Base-by-base conservation (phyloP, 2,888 invertebrate genomes). In the Xanthia icteritia region DNA sequence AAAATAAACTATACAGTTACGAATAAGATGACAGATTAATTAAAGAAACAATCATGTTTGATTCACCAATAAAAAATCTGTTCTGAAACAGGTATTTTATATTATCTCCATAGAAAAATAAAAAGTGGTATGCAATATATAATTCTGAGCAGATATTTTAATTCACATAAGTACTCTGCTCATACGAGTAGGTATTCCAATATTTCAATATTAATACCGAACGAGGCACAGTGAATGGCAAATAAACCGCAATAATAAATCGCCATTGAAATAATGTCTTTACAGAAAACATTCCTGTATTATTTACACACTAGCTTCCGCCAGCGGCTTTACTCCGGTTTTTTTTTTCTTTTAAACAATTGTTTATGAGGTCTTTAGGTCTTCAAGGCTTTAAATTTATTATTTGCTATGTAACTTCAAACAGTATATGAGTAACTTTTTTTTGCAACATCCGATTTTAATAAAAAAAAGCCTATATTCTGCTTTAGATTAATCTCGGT, bases 181-280 rank as follows among this genome's bases (percentile, higher is more conserved):
- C n/a, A 17, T 42, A 65, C 17, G n/a, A 42, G 9, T 5, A 42
- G 13, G 66, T 31, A 23, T 2, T 31, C 23, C 31, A 67, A 31
- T 67, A 54, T 67, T 67, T 31, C 2, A 54, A 67, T 36, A 54
- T 67, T 54, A 36, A 67, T 51, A 23, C 31, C 1, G 11, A 48
- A 23, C 3, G 31, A 45, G 48, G 58, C 17, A n/a, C 45, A 58
- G 13, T 39, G 31, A 39, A 60, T 60, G 36, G 23, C 1, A 39
- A 65, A 60, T 27, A 63, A 54, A 15, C 39, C 17, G 48, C 67
- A 45, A 20, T 74, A 54, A 80, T 74, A 74, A 64, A 42, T 69
- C 54, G 1, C 23, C 20, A 23, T 36, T 69, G 11, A 64, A 77
- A 66, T 39, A n/a, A 58, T 48, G 20, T 42, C n/a, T 51, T 78